These are phyloP conservation scores for Myotis planiceps DNA, from an alignment of 2,797 vertebrate genomes.

Conservation along the genomic window DNA sequence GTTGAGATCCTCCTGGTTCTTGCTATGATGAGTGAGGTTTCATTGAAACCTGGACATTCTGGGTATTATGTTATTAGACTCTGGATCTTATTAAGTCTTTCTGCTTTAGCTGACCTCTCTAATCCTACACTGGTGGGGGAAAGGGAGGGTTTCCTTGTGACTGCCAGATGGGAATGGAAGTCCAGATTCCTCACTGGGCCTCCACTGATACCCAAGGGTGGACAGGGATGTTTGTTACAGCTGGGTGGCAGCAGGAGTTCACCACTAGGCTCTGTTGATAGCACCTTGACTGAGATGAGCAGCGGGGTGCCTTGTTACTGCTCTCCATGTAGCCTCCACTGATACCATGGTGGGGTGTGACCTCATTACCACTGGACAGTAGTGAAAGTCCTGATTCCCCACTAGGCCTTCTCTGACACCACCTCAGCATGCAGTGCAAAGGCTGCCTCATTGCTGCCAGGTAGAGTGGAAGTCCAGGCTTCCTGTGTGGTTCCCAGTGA, in stretches of 20 bases:
- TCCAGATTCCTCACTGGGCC: neutral
- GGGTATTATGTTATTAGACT: neutral
- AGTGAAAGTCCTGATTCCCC: neutral
- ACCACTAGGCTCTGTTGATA: neutral
- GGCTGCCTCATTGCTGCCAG: neutral
- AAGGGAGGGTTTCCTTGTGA: neutral
- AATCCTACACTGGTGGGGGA: neutral
- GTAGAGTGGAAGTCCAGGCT: neutral
- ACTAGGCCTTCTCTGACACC: neutral
- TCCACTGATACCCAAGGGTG: neutral
- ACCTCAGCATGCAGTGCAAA: neutral
- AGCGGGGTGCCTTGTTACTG: neutral
- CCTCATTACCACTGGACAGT: neutral
- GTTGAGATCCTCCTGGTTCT: neutral
- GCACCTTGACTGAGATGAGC: neutral
- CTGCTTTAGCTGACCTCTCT: neutral
- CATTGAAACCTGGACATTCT: neutral
- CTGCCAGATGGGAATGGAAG: neutral
- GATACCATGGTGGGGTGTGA: neutral
- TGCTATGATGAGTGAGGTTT: neutral
- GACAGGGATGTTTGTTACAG: neutral
- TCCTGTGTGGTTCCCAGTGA: neutral
- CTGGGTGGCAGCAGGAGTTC: neutral
- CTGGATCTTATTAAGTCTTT: neutral
- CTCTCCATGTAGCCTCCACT: neutral